Evolutionary conservation across 2,888 invertebrate genomes (phyloP), one percentile per base, ranked within the genome.

Genomic region (Syrphus vitripennis): DNA sequence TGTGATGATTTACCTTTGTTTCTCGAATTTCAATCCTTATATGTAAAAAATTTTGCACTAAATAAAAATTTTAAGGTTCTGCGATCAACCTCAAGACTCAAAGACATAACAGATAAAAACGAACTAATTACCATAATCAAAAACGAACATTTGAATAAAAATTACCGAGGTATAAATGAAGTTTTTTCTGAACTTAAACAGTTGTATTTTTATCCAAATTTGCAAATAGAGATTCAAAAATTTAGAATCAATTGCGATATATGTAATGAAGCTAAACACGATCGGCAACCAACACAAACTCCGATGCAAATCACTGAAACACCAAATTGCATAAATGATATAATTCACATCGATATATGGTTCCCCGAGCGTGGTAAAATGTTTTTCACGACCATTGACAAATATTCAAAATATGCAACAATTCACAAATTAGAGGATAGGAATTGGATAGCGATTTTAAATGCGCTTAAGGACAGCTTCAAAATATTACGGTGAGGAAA

Each of bases 321-420:
- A 40, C 37, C 40, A 14, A 19, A 42, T 42, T 21, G n/a, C 42
- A 26, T 63, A 2, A 69, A 69, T 14, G 69, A 50, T 16, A 24
- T 70, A 19, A 37, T 53, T 26, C 53, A 69, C 9, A 16, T 69
- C 14, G 53, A 69, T 24, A 69, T 37, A 14, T 37, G 69, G 69
- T 69, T 69, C 21, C 69, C 53, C 10, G 76, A 77, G 40, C 57
- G 69, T 7, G 42, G 53, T 10, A 78, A 70, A 70, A 70, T 78
- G 61, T 70, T 29, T 40, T n/a, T 77, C 4, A 59, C 59, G 2
- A 69, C 48, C 0, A 69, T 69, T 14, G 69, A 77, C 16, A 77
- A 24, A 53, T 34, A 55, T 69, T 77, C 59, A 2, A 69, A 69
- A 19, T 45, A 69, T 37, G 48, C 69, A n/a, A 40, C 61, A 12